Evolutionary conservation across 2,113 vertebrate species (phyloP).

Genomic region (human (Homo sapiens)): DNA sequence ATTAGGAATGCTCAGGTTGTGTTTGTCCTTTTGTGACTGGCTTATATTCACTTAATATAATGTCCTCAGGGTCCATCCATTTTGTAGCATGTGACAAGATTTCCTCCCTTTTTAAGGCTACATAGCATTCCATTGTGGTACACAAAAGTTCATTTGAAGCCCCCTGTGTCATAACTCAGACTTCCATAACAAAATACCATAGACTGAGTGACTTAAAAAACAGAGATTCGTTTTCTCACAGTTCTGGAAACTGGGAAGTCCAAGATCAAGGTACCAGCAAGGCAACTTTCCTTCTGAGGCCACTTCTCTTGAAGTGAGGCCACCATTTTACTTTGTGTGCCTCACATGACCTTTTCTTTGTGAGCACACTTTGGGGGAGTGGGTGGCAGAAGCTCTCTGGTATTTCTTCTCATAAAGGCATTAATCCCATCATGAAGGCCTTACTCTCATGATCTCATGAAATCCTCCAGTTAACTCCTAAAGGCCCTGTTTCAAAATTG

Average conservation of each 20-base stretch:
- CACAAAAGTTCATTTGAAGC: not conserved
- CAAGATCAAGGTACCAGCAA: not conserved
- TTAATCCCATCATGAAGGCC: not conserved
- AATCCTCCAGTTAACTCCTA: not conserved
- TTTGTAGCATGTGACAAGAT: not conserved
- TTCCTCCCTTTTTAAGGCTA: not conserved
- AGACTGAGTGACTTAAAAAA: not conserved
- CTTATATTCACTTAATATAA: not conserved
- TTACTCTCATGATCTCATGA: not conserved
- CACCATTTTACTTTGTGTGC: not conserved
- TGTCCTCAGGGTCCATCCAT: not conserved
- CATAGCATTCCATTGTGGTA: not conserved
- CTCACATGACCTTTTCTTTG: not conserved
- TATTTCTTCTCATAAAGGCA: not conserved
- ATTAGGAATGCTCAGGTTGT: not conserved
- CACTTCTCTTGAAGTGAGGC: not conserved
- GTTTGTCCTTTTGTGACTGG: not conserved
- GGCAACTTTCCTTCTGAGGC: not conserved
- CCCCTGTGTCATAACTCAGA: not conserved
- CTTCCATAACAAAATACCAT: not conserved
- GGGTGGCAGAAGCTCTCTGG: not conserved
- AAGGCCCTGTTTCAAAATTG: not conserved
- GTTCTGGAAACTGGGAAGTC: not conserved
- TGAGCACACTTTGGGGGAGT: not conserved
- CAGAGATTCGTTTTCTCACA: not conserved